phyloP scores from a whole-genome alignment of 2,888 invertebrate genomes.

The Eudasyphora cyanicolor region DNA sequence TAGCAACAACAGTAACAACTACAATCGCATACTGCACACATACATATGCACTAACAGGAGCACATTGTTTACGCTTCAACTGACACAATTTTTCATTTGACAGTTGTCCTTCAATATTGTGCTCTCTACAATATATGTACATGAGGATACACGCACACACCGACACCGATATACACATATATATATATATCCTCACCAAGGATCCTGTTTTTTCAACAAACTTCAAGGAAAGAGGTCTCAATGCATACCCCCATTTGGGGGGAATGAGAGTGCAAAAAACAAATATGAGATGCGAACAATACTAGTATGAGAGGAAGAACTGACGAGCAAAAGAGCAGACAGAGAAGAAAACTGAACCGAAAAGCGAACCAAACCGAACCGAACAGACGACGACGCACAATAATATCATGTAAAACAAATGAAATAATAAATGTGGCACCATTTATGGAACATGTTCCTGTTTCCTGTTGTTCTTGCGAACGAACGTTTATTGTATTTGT shows the following conservation, averaged over 20 bases:
- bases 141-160: constrained; percentile 33
- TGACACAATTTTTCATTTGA: constrained; percentile 66
- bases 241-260: neutral
- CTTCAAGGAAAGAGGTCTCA: constrained; percentile 43
- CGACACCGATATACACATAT: no score
- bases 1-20: neutral
- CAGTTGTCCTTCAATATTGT: constrained; percentile 67
- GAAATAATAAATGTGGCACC: constrained; percentile 64
- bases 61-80: constrained; percentile 60
- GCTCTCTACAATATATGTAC: no score
- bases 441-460: constrained; percentile 49
- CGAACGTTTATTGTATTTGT: neutral
- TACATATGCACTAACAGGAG: constrained; percentile 13
- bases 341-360: constrained; percentile 13
- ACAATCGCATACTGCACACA: neutral
- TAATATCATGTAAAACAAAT: constrained; percentile 59
- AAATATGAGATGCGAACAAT: neutral
- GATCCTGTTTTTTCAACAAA: constrained; percentile 27
- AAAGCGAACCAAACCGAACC: no score
- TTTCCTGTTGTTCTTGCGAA: constrained; percentile 2
- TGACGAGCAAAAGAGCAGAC: neutral
- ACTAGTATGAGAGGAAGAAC: no score
- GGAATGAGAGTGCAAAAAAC: neutral
- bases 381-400: constrained; percentile 66
- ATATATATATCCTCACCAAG: constrained; percentile 7